These are phyloP conservation scores for Andrena bicolor DNA, from an alignment of 2,888 invertebrate species.

Conservation along the genomic window DNA sequence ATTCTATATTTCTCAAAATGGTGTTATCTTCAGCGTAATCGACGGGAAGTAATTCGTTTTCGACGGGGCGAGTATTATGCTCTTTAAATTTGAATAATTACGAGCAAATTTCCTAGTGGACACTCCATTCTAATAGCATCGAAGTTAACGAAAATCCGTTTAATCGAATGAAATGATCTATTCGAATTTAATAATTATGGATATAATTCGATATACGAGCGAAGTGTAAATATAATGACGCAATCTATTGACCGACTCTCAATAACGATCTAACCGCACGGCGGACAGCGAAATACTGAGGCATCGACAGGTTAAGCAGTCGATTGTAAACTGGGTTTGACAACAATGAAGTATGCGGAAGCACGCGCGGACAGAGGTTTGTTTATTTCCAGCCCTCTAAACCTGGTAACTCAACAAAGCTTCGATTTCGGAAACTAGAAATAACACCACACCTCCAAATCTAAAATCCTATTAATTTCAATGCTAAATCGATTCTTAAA, in stretches of 20 bases:
- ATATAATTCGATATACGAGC: background rate
- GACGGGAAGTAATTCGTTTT: background rate
- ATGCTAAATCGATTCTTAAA: too few species aligned
- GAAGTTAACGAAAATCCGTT: background rate
- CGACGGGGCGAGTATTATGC: background rate
- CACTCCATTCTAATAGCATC: background rate
- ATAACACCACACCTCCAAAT: background rate
- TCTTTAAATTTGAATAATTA: background rate
- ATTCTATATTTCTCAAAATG: background rate
- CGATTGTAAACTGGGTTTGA: conserved; percentile 33
- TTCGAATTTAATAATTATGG: background rate
- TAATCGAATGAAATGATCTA: background rate
- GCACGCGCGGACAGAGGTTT: background rate
- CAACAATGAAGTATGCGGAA: background rate
- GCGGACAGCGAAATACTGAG: conserved; percentile 13
- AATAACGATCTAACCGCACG: conserved; percentile 20
- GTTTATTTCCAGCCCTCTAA: background rate
- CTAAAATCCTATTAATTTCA: too few species aligned
- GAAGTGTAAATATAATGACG: conserved; percentile 14
- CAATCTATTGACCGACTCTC: conserved; percentile 10
- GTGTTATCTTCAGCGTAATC: too few species aligned
- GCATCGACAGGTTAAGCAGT: conserved; percentile 11
- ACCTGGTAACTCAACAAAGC: background rate
- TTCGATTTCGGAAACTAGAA: background rate
- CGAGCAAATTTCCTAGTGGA: background rate